These are phyloP conservation scores for Drosophila nannoptera DNA, from an alignment of 1,140 invertebrate genomes.

Conservation along the genomic window DNA sequence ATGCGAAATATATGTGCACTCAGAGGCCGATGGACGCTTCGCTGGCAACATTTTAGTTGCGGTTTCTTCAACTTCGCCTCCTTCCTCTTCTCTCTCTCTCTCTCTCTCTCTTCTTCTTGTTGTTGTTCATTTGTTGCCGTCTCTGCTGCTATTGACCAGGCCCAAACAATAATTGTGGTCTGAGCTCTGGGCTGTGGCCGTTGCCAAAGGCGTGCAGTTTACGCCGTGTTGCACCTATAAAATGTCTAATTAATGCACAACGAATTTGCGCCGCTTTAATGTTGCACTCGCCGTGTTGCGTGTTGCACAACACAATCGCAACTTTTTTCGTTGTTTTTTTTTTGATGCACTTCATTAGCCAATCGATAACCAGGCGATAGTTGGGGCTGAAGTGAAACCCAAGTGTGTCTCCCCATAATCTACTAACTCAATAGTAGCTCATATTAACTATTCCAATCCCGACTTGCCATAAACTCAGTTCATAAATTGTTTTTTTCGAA, in stretches of 20 bases:
- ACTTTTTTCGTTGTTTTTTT: slow-evolving; percentile 4
- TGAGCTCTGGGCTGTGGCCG: slow-evolving; percentile 1
- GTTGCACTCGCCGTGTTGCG: slow-evolving; percentile 21
- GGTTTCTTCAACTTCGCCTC: slow-evolving; percentile 31
- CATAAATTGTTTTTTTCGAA: too few relatives aligned
- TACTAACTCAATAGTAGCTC: too few relatives aligned
- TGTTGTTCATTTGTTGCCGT: slow-evolving; percentile 1
- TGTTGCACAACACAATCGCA: slow-evolving; percentile 30
- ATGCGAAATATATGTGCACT: slow-evolving; percentile 66
- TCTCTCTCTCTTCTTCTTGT: background rate
- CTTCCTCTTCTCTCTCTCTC: background rate
- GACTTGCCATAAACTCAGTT: too few relatives aligned
- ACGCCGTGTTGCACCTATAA: slow-evolving; percentile 74
- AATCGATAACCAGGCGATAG: slow-evolving; percentile 39
- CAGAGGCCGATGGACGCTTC: slow-evolving; percentile 35
- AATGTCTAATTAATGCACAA: slow-evolving; percentile 76
- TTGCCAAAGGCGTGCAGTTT: slow-evolving; percentile 44
- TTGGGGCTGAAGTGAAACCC: background rate
- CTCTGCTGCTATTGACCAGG: slow-evolving; percentile 55
- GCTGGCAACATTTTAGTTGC: slow-evolving; percentile 63
- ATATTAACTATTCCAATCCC: too few relatives aligned
- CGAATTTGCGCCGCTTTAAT: slow-evolving; percentile 72
- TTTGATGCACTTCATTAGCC: slow-evolving; percentile 19
- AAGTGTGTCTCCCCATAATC: too few relatives aligned
- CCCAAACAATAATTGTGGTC: slow-evolving; percentile 70